Conservation (phyloP, 2,113 vertebrate genomes). For the Sylvilagus bachmani region DNA sequence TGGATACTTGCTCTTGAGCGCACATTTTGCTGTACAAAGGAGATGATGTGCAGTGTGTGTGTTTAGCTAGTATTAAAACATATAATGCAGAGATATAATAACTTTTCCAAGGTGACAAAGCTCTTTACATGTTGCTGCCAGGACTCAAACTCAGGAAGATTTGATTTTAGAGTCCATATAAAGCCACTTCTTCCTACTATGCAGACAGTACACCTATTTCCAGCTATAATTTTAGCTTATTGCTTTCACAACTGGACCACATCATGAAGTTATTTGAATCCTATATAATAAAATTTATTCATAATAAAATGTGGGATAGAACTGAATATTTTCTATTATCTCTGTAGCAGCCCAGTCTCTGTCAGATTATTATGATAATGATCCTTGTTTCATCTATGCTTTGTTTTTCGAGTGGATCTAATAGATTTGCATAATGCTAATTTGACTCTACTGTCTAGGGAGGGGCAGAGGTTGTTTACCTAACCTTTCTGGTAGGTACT, state of each 20-base stretch:
- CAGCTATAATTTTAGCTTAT: neutral
- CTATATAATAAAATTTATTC: neutral
- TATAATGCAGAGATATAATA: neutral
- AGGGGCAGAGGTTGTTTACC: fast-evolving
- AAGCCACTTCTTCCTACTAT: neutral
- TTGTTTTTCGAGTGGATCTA: neutral
- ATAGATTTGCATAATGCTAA: neutral
- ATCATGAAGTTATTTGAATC: neutral
- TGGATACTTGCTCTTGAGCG: neutral
- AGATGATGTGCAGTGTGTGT: neutral
- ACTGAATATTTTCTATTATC: neutral
- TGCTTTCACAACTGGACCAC: neutral
- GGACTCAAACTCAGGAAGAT: neutral
- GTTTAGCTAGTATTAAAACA: neutral
- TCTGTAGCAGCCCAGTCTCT: neutral
- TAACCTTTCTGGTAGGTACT: neutral
- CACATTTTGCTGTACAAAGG: neutral
- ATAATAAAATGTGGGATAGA: neutral
- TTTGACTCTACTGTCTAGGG: neutral
- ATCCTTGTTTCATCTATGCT: neutral
- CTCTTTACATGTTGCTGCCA: neutral
- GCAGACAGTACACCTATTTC: neutral
- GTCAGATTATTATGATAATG: neutral
- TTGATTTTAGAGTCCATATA: neutral
- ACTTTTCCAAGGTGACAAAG: neutral